Percentiles rank a stretch among this genome's conserved stretches.
Evolutionary conservation across 1,140 invertebrate species (phyloP).

Genomic region (Drosophila grimshawi): DNA sequence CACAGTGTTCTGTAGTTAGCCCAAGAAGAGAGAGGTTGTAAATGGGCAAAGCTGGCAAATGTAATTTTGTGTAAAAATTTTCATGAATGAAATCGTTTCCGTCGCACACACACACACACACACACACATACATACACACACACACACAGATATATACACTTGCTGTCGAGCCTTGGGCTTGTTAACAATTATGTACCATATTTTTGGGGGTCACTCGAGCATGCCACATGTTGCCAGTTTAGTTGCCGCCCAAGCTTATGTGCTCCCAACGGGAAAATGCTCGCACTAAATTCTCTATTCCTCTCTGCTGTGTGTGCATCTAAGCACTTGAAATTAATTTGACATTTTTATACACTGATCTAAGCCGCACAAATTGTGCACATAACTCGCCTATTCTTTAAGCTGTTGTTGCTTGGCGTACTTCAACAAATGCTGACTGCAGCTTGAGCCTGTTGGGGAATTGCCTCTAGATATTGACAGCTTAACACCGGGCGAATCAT

Average conservation of each 20-base stretch:
- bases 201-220: conserved; percentile 64
- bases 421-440: conserved; percentile 6
- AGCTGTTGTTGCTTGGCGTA: conserved; percentile 22
- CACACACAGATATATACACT: neutral
- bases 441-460: neutral
- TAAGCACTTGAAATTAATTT: conserved; percentile 46
- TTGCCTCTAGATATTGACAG: conserved; percentile 40
- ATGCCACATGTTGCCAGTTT: conserved; percentile 52
- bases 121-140: conserved; percentile 9
- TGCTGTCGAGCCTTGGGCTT: conserved; percentile 20
- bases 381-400: conserved; percentile 14
- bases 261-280: conserved; percentile 2
- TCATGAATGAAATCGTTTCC: conserved; percentile 76
- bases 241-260: conserved; percentile 19
- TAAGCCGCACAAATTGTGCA: conserved; percentile 20
- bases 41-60: conserved; percentile 41
- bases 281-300: conserved; percentile 35
- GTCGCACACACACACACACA: conserved; percentile 5
- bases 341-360: conserved; percentile 61
- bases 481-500: conserved; percentile 56
- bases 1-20: conserved; percentile 53
- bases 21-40: neutral
- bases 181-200: conserved; percentile 69
- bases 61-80: conserved; percentile 76
- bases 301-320: conserved; percentile 1